These are phyloP conservation scores for Galemys pyrenaicus DNA, from an alignment of 2,113 vertebrate genomes.

Conservation along the genomic window DNA sequence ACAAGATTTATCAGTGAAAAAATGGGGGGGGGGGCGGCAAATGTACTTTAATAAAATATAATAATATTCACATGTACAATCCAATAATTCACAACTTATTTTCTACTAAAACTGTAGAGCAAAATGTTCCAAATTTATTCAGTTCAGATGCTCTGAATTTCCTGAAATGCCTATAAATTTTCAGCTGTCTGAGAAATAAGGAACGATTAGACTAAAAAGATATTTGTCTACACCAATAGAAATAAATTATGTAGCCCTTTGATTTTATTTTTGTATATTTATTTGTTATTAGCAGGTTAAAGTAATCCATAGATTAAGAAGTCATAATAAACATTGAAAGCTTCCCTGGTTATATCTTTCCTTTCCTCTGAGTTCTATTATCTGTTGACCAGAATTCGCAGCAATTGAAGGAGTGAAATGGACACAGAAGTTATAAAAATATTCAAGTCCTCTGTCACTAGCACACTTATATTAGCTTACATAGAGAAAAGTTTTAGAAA, in stretches of 20 bases:
- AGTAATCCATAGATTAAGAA: background rate
- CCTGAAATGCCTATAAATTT: background rate
- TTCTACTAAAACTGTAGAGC: background rate
- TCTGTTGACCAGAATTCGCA: background rate
- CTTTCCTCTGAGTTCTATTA: background rate
- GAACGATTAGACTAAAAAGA: background rate
- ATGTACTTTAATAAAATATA: background rate
- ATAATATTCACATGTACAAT: background rate
- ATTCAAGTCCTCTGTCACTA: background rate
- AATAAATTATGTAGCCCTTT: background rate
- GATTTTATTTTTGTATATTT: conserved; percentile 3
- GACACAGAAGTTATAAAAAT: background rate
- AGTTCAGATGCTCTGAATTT: background rate
- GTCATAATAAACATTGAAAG: background rate
- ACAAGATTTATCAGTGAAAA: background rate
- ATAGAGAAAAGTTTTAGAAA: background rate
- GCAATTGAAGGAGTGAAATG: background rate
- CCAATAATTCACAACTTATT: background rate
- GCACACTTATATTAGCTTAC: background rate
- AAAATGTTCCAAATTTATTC: background rate
- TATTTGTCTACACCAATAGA: background rate
- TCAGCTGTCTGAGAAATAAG: background rate
- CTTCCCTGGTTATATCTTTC: background rate
- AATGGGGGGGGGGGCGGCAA: background rate
- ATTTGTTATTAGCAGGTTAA: background rate